phyloP scores from a whole-genome alignment of 2,113 vertebrate genomes.

The Cyanocitta stelleri region DNA sequence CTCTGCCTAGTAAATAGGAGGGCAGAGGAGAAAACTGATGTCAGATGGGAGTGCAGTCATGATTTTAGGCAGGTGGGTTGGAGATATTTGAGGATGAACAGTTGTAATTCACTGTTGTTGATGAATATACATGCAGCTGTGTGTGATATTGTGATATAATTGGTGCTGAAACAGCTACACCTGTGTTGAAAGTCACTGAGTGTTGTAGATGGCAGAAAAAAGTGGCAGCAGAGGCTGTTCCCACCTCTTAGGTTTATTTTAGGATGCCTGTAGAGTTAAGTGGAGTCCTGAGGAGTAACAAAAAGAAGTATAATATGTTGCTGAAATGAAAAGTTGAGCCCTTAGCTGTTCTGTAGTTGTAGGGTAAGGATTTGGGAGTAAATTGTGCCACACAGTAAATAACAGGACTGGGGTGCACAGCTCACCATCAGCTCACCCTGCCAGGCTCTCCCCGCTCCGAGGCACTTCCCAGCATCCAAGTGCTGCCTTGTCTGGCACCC shows the following conservation, averaged over 20 bases:
- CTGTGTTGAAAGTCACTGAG: neutral
- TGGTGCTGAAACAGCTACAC: neutral
- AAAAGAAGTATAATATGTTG: fast-evolving
- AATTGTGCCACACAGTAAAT: neutral
- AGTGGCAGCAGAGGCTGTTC: neutral
- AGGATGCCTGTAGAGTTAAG: neutral
- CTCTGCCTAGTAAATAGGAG: neutral
- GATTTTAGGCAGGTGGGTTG: neutral
- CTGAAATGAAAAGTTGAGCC: neutral
- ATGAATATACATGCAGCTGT: neutral
- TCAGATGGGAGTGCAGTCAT: neutral
- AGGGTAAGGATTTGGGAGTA: neutral
- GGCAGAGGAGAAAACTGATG: neutral
- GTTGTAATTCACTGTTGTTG: neutral
- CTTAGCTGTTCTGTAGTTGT: neutral
- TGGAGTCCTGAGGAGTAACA: neutral
- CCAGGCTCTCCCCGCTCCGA: neutral
- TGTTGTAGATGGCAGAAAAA: neutral
- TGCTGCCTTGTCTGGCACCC: neutral
- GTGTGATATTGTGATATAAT: neutral
- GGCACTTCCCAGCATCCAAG: neutral
- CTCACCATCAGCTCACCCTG: neutral
- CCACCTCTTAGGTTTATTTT: neutral
- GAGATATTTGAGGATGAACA: neutral
- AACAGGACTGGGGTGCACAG: neutral